Evolutionary conservation across 2,888 invertebrate genomes (phyloP), one percentile per base, ranked within the genome.

Genomic region (Megaustenia siamemsis): DNA sequence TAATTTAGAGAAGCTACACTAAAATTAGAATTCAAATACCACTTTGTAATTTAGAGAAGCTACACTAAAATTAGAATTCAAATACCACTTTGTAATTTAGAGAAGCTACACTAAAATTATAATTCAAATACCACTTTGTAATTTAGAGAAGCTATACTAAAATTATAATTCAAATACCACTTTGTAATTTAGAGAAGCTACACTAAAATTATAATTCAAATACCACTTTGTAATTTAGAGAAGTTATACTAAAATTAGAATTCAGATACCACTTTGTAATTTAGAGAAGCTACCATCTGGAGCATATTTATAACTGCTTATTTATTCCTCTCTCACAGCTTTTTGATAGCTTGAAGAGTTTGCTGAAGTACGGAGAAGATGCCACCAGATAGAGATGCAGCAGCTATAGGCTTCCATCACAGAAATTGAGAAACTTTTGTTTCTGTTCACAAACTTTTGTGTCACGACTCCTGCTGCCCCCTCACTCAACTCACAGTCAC

Each of bases 271-370:
- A 21, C 15, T 15, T 15, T n/a, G n/a, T 53, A 21, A 15, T 53
- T 21, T 15, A 15, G 10, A 15, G 21, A 21, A 53, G 21, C 53
- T 53, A 53, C 21, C 53, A 10, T 53, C 21, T 10, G 10, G 10
- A 53, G 21, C 53, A 53, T 40, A 69, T 43, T 75, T 5, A 43
- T 8, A 66, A 49, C 32, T n/a, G 18, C 40, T 53, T 53, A 35
- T 63, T 35, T 40, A 53, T 80, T 21, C 32, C 53, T 80, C 40
- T 45, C 12, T 45, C 18, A 38, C 82, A 69, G 82, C 38, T 83
- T 45, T 78, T 81, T 56, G 82, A 81, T n/a, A 82, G 56, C 28
- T 82, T 82, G 60, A 78, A 82, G 24, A 77, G 75, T 32, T 71
- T 85, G 63, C 49, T 78, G n/a, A 56, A 45, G 32, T 77, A 28